Base-by-base conservation (phyloP, 2,797 vertebrate genomes). In the Muscicapa comitata region DNA sequence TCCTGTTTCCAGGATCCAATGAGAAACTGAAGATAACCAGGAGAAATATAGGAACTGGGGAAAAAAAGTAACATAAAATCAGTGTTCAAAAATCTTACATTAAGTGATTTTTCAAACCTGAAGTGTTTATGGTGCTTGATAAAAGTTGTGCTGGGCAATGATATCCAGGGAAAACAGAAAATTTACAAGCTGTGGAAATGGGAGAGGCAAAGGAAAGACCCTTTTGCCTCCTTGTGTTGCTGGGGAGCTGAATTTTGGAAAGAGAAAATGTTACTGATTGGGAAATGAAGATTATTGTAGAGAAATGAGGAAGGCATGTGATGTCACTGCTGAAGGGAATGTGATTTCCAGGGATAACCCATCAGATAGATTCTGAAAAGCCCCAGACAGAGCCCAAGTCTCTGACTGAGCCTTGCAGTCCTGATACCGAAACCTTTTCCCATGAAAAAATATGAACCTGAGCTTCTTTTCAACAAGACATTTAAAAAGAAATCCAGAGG, bases 201-300 rank as follows among this genome's bases (percentile, higher is more conserved):
- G 13, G n/a, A 75, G 37, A n/a, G 37, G 31, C 10, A 77, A 66
- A 90, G 10, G 25, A 59, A 54, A 68, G 18, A 29, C 2, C 1
- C 5, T 61, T 85, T 78, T 74, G 5, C 58, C 1, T 47, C 28
- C 7, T 59, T 0, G 0, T 11, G 24, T 9, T 25, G 5, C 10
- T 19, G n/a, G 7, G 11, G 3, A 65, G 17, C 3, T 26, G 50
- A 84, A 38, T 40, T 19, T 63, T 42, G 14, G 28, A 54, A 67
- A 78, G 10, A 16, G 3, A 6, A 37, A 57, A 74, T 13, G 5
- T 24, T 37, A 31, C 17, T 26, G 14, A 10, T 73, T 68, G 6
- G 7, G 20, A 57, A 67, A 24, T 65, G 1, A 25, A 61, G 4
- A 15, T 23, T 70, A 20, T 50, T 70, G 6, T 13, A 8, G 45